Percentiles rank a stretch among this genome's conserved stretches.
Evolutionary conservation across 2,113 vertebrate species (phyloP).

Genomic region (Thryonomys swinderianus): DNA sequence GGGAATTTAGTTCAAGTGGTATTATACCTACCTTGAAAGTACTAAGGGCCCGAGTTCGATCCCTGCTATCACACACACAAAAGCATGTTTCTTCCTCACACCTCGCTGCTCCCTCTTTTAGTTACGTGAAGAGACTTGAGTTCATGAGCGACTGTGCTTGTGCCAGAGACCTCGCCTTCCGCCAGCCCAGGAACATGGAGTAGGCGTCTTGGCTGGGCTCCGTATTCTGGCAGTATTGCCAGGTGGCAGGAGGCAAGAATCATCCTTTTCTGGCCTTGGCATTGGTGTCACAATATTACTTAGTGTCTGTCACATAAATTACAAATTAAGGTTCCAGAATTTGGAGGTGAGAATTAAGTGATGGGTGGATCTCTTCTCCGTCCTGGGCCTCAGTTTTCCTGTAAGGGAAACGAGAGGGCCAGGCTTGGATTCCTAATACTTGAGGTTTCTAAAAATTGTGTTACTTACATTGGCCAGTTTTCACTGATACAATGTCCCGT

Average conservation of each 20-base stretch:
- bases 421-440: not conserved
- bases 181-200: not conserved
- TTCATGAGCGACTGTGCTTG: not conserved
- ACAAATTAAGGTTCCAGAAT: not conserved
- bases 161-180: not conserved
- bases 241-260: not conserved
- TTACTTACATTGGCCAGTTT: not conserved
- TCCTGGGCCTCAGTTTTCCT: not conserved
- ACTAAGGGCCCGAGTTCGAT: too few species aligned
- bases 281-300: not conserved
- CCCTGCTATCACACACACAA: too few species aligned
- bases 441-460: not conserved
- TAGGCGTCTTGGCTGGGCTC: not conserved
- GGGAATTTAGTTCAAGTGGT: too few species aligned
- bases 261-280: not conserved
- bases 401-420: not conserved
- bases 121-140: conserved; percentile 11
- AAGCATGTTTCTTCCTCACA: conserved; percentile 47
- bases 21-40: too few species aligned
- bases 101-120: conserved; percentile 54
- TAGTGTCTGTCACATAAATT: not conserved
- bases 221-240: not conserved
- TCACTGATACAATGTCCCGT: not conserved
- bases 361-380: not conserved
- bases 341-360: not conserved